Conservation (phyloP, 2,888 invertebrate genomes). For the Conomelus anceps region DNA sequence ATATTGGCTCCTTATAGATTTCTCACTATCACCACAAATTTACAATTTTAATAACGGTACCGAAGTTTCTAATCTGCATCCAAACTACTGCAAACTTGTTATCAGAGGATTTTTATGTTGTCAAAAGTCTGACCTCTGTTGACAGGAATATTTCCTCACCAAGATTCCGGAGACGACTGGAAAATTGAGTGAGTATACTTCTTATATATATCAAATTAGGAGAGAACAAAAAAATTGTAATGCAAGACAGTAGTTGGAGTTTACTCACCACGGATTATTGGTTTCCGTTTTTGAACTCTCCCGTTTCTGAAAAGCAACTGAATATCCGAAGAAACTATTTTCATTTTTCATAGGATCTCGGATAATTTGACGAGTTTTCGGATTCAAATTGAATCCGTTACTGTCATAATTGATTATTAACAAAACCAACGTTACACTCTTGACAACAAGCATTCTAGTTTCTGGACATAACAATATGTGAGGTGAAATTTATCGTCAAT, state of each 20-base stretch:
- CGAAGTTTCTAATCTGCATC: too few species aligned
- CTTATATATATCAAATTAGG: not conserved
- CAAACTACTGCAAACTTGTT: too few species aligned
- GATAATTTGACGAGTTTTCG: not conserved
- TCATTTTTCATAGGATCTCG: not conserved
- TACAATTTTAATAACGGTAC: too few species aligned
- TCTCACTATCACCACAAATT: too few species aligned
- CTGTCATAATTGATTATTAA: not conserved
- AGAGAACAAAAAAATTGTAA: not conserved
- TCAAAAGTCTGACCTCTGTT: too few species aligned
- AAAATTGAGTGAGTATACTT: too few species aligned
- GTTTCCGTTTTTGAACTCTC: not conserved
- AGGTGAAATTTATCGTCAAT: not conserved
- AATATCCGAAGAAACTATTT: not conserved
- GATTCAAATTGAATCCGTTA: not conserved
- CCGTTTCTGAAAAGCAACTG: not conserved
- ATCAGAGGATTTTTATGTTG: too few species aligned
- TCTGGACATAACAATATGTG: not conserved
- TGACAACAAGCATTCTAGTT: not conserved
- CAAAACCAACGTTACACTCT: not conserved
- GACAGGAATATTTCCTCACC: too few species aligned
- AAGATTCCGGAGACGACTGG: too few species aligned
- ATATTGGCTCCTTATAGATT: too few species aligned
- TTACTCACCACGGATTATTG: not conserved
- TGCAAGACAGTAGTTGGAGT: not conserved